These are phyloP conservation scores for Apotomis turbidana DNA, from an alignment of 2,888 invertebrate genomes.

Conservation along the genomic window DNA sequence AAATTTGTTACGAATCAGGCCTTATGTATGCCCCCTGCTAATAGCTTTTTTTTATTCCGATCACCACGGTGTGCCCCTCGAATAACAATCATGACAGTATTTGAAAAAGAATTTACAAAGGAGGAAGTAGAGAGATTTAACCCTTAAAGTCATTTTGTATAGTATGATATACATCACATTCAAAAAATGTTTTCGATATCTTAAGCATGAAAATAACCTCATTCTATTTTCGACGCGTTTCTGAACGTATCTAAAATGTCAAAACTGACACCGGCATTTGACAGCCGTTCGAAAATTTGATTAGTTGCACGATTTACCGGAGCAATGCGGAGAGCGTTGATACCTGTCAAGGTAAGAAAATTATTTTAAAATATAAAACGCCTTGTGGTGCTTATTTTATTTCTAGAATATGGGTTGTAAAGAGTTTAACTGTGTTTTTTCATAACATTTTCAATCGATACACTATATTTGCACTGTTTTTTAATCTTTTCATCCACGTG, in stretches of 20 bases:
- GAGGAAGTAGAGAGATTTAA: neutral
- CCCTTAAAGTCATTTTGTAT: constrained; percentile 8
- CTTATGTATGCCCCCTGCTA: too few species aligned
- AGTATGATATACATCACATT: constrained; percentile 1
- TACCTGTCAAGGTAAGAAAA: neutral
- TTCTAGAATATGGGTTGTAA: neutral
- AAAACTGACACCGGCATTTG: neutral
- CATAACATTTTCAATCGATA: neutral
- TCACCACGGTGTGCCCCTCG: too few species aligned
- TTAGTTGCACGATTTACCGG: constrained; percentile 1
- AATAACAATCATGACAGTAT: too few species aligned
- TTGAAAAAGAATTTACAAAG: too few species aligned
- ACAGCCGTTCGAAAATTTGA: neutral
- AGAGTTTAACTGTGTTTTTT: neutral
- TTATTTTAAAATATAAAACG: neutral
- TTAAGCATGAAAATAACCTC: neutral
- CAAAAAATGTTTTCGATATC: constrained; percentile 3
- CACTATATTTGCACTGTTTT: neutral
- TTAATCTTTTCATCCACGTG: neutral
- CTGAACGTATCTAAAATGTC: constrained; percentile 6
- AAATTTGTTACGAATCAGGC: too few species aligned
- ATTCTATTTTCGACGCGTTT: constrained; percentile 3
- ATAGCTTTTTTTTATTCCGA: too few species aligned
- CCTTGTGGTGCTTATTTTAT: neutral
- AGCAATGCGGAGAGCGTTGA: constrained; percentile 5